These are phyloP conservation scores for Protobothrops flavoviridis DNA, from an alignment of 2,113 vertebrate genomes.

Conservation along the genomic window DNA sequence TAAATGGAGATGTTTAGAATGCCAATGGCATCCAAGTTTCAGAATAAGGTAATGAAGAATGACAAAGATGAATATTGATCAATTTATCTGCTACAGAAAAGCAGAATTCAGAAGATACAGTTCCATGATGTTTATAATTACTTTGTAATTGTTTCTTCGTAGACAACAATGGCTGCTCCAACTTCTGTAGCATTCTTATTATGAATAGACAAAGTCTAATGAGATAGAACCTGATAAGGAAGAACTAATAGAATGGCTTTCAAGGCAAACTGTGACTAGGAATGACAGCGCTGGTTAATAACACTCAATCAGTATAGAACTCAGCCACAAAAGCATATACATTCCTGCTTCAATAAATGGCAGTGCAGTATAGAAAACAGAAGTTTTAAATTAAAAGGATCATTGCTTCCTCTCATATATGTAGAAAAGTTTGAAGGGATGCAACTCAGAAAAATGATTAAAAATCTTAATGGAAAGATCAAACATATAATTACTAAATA, in stretches of 20 bases:
- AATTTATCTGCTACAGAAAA: background rate
- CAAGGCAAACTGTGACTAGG: background rate
- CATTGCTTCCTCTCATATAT: background rate
- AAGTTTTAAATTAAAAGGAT: background rate
- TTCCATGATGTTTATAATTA: background rate
- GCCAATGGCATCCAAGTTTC: background rate
- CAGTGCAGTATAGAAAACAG: background rate
- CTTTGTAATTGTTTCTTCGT: background rate
- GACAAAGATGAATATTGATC: background rate
- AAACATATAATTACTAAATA: background rate
- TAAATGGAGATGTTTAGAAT: background rate
- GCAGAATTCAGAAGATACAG: background rate
- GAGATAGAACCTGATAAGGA: background rate
- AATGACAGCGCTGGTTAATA: background rate
- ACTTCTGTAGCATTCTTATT: background rate
- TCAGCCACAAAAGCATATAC: background rate
- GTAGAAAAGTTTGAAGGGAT: background rate
- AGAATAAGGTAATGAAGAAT: background rate
- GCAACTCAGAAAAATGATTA: background rate
- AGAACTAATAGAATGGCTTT: background rate
- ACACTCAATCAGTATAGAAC: background rate
- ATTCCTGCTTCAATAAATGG: background rate
- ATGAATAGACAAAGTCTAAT: background rate
- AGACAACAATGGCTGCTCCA: background rate
- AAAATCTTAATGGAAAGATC: background rate